Percentiles rank a stretch among this genome's conserved stretches.
These are phyloP conservation scores for Pampus argenteus DNA, from an alignment of 2,797 vertebrate species.

Conservation along the genomic window DNA sequence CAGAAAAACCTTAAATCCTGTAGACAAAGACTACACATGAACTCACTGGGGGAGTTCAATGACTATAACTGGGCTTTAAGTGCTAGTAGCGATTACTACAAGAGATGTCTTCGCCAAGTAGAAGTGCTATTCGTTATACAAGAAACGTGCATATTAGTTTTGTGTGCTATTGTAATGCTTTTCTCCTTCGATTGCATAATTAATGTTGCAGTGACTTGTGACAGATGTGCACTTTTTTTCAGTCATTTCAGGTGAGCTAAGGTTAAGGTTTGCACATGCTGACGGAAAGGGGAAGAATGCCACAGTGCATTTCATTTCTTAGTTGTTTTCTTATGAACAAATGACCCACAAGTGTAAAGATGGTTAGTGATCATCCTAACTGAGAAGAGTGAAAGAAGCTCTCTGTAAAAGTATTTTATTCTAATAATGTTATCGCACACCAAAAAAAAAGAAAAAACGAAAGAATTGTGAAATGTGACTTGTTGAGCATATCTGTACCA, in stretches of 20 bases:
- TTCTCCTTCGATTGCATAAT: constrained; percentile 56
- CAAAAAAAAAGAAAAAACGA: constrained; percentile 29
- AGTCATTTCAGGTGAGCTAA: constrained; percentile 57
- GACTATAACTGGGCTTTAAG: constrained; percentile 49
- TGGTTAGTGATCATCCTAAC: constrained; percentile 20
- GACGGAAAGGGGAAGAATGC: constrained; percentile 46
- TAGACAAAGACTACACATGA: constrained; percentile 40
- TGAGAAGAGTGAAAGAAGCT: constrained; percentile 11
- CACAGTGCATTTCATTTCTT: constrained; percentile 36
- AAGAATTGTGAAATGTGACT: constrained; percentile 40
- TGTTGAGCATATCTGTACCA: constrained; percentile 35
- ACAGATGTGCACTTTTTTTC: constrained; percentile 77
- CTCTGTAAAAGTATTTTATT: constrained; percentile 38
- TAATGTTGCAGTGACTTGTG: constrained; percentile 60
- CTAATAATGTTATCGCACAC: constrained; percentile 8
- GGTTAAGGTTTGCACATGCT: constrained; percentile 67
- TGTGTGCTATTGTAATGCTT: constrained; percentile 46
- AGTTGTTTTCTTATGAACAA: constrained; percentile 30
- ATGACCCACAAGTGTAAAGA: constrained; percentile 22
- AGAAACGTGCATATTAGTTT: constrained; percentile 37
- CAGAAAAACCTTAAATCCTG: not conserved
- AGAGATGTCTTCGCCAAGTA: constrained; percentile 60
- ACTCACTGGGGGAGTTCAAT: constrained; percentile 36
- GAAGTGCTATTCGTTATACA: constrained; percentile 60
- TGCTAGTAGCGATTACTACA: constrained; percentile 44